These are phyloP conservation scores for Idaea aversata DNA, from an alignment of 2,888 invertebrate genomes.

Conservation along the genomic window DNA sequence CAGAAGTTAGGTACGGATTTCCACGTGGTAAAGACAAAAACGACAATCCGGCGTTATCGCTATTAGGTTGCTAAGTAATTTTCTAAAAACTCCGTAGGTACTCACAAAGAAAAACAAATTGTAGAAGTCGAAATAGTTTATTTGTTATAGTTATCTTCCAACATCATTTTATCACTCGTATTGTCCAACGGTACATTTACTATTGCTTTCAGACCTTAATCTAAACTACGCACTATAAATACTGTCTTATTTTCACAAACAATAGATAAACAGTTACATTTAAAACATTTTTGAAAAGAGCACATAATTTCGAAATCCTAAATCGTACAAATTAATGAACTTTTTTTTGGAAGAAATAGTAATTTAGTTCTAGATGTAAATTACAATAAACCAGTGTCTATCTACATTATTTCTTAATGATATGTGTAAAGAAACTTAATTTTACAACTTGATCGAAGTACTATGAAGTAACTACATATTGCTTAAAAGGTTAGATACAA, in stretches of 20 bases:
- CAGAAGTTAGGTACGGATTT: too few species aligned
- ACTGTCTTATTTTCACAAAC: neutral
- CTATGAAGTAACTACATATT: slow-evolving; percentile 4
- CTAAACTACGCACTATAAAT: slow-evolving; percentile 10
- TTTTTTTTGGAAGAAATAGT: neutral
- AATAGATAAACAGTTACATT: neutral
- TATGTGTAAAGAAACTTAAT: slow-evolving; percentile 11
- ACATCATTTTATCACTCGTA: slow-evolving; percentile 13
- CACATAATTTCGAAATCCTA: neutral
- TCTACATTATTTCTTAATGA: slow-evolving; percentile 8
- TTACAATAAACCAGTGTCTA: neutral
- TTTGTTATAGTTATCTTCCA: slow-evolving; percentile 1
- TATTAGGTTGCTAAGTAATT: neutral
- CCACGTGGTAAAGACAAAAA: neutral
- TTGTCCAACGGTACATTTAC: slow-evolving; percentile 18
- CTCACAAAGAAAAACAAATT: slow-evolving; percentile 4
- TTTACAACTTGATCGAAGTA: too few species aligned
- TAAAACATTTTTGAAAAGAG: neutral
- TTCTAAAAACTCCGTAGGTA: slow-evolving; percentile 8
- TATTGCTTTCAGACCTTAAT: slow-evolving; percentile 25
- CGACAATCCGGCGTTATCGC: neutral
- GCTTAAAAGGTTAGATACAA: slow-evolving; percentile 1
- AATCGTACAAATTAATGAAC: neutral
- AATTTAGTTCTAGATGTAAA: neutral
- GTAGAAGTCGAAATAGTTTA: neutral